Conservation (phyloP, 2,113 vertebrate species). For the Gymnobelideus leadbeateri region DNA sequence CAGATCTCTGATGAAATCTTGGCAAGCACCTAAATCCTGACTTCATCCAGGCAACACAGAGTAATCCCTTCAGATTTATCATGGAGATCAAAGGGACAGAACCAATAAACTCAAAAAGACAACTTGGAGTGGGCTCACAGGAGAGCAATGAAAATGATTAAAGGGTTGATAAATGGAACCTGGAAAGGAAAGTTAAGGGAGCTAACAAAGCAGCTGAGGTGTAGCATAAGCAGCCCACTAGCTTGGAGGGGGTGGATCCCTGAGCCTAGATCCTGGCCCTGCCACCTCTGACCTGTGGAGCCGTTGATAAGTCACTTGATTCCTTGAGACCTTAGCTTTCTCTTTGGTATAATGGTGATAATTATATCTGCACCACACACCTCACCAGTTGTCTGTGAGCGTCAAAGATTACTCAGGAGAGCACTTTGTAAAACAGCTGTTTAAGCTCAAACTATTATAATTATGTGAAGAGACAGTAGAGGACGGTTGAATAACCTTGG, state of each 20-base stretch:
- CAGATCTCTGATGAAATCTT: constrained; percentile 25
- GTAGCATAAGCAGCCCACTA: neutral
- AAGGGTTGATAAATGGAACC: neutral
- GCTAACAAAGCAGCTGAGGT: neutral
- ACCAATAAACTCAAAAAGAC: constrained; percentile 17
- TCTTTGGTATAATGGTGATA: neutral
- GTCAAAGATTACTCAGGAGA: neutral
- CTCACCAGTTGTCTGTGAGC: neutral
- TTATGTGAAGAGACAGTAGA: neutral
- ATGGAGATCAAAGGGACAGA: constrained; percentile 9
- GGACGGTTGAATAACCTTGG: neutral
- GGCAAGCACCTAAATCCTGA: constrained; percentile 4
- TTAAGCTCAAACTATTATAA: neutral
- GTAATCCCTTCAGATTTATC: constrained; percentile 22
- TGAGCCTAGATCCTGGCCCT: neutral
- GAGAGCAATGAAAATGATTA: neutral
- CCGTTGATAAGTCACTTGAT: neutral
- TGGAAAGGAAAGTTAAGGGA: neutral
- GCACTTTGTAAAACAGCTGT: neutral
- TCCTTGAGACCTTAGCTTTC: neutral
- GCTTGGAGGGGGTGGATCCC: neutral
- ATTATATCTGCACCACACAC: neutral
- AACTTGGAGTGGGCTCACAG: constrained; percentile 22
- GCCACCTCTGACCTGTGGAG: neutral
- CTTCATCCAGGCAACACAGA: constrained; percentile 14